phyloP scores from a whole-genome alignment of 2,113 vertebrate genomes.

The Oreochromis aureus region DNA sequence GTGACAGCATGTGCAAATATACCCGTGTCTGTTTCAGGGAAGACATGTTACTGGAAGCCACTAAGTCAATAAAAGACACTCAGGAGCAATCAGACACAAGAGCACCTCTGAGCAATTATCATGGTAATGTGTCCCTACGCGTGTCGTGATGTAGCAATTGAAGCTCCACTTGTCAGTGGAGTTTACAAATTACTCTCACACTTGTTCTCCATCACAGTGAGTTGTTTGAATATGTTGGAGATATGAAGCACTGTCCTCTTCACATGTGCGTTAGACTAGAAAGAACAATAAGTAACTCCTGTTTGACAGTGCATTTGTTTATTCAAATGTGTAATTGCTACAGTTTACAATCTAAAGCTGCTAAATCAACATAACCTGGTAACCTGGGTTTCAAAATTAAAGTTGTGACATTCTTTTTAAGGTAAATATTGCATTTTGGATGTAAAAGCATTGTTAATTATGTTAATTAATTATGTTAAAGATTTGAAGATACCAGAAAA shows the following conservation, averaged over 20 bases:
- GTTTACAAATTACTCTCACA: not conserved
- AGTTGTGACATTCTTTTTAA: not conserved
- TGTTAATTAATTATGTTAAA: not conserved
- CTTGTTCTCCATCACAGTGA: not conserved
- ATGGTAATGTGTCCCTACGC: slow-evolving; percentile 8
- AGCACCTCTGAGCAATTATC: slow-evolving; percentile 5
- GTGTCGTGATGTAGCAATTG: not conserved
- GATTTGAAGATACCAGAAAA: not conserved
- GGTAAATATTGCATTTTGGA: not conserved
- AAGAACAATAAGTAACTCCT: not conserved
- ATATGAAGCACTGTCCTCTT: not conserved
- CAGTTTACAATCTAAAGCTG: not conserved
- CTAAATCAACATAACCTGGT: not conserved
- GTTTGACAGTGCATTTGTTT: not conserved
- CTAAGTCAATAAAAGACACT: slow-evolving; percentile 37
- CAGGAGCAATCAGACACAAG: slow-evolving; percentile 9
- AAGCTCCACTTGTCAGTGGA: slow-evolving; percentile 3
- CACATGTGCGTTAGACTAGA: not conserved
- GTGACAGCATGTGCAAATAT: not conserved
- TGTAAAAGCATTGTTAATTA: not conserved
- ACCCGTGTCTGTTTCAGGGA: not conserved
- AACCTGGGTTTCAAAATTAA: not conserved
- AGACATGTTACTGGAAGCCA: slow-evolving; percentile 15
- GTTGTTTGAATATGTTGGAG: not conserved
- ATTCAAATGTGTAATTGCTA: not conserved